A percentile compares a stretch with the other conserved stretches of the same genome.
Conservation (phyloP, 2,888 invertebrate genomes). For the Empis stercorea region DNA sequence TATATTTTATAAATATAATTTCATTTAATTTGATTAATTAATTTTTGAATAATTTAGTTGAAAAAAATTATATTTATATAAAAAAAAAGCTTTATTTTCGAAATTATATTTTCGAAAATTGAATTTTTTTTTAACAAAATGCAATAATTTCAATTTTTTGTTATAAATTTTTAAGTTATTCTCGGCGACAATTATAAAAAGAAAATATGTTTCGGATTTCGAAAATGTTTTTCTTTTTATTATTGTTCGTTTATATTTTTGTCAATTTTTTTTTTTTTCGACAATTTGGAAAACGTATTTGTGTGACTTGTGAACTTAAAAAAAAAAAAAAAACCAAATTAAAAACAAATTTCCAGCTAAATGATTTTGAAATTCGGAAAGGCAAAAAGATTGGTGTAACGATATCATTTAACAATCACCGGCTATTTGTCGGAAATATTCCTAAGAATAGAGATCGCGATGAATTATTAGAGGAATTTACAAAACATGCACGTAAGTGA, state of each 20-base stretch:
- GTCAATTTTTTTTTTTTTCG: neutral
- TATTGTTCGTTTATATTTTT: too few relatives aligned
- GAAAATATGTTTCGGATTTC: too few relatives aligned
- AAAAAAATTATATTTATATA: too few relatives aligned
- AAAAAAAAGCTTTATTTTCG: too few relatives aligned
- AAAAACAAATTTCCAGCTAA: slow-evolving; percentile 59
- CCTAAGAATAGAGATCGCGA: slow-evolving; percentile 99
- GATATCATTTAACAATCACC: slow-evolving; percentile 99
- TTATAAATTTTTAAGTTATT: too few relatives aligned
- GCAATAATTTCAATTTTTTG: too few relatives aligned
- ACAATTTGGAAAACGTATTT: slow-evolving; percentile 3
- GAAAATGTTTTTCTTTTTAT: too few relatives aligned
- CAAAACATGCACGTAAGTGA: slow-evolving; percentile 97
- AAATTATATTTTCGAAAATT: too few relatives aligned
- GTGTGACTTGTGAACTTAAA: slow-evolving; percentile 4
- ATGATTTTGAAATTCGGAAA: slow-evolving; percentile 99
- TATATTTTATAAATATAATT: neutral
- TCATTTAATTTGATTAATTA: neutral
- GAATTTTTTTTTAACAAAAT: too few relatives aligned
- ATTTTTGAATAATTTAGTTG: too few relatives aligned
- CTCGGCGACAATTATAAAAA: too few relatives aligned
- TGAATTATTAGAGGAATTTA: slow-evolving; percentile 98
- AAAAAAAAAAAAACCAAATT: neutral
- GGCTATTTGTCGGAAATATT: slow-evolving; percentile 99
- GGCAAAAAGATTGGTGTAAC: slow-evolving; percentile 99